Percentiles rank a stretch among this genome's conserved stretches.
Conservation (phyloP, 2,113 vertebrate genomes). For the Labeo rohita region DNA sequence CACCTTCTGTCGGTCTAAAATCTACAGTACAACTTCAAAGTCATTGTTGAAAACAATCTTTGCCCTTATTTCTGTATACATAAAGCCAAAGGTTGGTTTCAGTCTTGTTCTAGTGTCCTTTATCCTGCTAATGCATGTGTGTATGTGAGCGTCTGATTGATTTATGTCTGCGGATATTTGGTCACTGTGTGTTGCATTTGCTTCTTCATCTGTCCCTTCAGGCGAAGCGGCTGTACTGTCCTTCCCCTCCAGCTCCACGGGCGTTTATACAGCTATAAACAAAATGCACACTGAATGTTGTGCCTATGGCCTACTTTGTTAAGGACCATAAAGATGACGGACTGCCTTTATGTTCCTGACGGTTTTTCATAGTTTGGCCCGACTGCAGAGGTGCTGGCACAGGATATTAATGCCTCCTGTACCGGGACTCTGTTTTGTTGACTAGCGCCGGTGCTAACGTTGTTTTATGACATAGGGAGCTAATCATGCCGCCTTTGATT, state of each 20-base stretch:
- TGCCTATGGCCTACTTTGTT: constrained; percentile 41
- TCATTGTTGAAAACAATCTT: not conserved
- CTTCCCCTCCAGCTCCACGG: constrained; percentile 28
- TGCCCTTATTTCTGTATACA: not conserved
- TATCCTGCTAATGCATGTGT: not conserved
- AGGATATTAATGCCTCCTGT: not conserved
- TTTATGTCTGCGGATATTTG: not conserved
- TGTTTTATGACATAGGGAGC: constrained; percentile 30
- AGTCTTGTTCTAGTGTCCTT: constrained; percentile 3
- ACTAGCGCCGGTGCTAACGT: constrained; percentile 6
- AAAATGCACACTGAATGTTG: constrained; percentile 15
- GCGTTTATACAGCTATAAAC: constrained; percentile 41
- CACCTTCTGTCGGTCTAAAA: not conserved
- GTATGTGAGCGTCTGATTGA: not conserved
- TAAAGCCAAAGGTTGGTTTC: not conserved
- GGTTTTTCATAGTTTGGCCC: constrained; percentile 21
- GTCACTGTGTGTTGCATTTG: constrained; percentile 16
- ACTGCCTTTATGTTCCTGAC: constrained; percentile 9
- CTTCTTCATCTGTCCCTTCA: constrained; percentile 20
- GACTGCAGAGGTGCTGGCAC: constrained; percentile 1
- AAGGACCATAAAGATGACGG: constrained; percentile 36
- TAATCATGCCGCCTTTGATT: constrained; percentile 14
- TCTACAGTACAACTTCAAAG: not conserved
- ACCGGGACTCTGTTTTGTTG: constrained; percentile 12
- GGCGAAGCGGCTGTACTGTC: not conserved